phyloP scores from a whole-genome alignment of 1,140 invertebrate genomes.

The Trypoxylus dichotomus region DNA sequence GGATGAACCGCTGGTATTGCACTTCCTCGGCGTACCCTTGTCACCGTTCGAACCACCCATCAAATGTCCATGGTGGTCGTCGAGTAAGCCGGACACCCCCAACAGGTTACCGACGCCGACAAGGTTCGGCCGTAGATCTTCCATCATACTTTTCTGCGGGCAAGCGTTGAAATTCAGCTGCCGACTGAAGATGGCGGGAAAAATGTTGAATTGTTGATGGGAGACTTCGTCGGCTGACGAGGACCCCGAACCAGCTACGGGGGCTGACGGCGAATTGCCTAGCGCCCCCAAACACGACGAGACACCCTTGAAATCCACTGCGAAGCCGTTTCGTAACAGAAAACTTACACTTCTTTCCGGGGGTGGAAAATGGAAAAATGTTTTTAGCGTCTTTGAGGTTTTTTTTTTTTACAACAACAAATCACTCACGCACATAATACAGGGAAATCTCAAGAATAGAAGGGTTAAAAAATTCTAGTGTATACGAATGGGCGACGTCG shows the following conservation, averaged over 20 bases:
- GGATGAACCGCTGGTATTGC: conserved; percentile 73
- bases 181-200: conserved; percentile 83
- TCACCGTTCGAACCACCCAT: conserved; percentile 59
- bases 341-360: not conserved
- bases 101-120: conserved; percentile 73
- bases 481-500: too few relatives aligned
- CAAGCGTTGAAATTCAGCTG: conserved; percentile 80
- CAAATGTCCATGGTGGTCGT: conserved; percentile 71
- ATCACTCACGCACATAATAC: not conserved
- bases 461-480: too few relatives aligned
- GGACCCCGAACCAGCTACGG: conserved; percentile 44
- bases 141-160: conserved; percentile 77
- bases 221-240: conserved; percentile 60
- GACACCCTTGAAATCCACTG: conserved; percentile 62
- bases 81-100: conserved; percentile 73
- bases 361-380: not conserved
- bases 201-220: conserved; percentile 86
- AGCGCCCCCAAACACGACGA: conserved; percentile 53
- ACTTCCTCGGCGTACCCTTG: conserved; percentile 64
- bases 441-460: too few relatives aligned
- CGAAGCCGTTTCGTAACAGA: conserved; percentile 48
- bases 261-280: conserved; percentile 53
- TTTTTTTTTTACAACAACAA: not conserved
- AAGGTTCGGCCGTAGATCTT: conserved; percentile 79
- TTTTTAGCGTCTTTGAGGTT: not conserved